Evolutionary conservation across 2,888 invertebrate species (phyloP).

Genomic region (Neoitamus cyanurus): DNA sequence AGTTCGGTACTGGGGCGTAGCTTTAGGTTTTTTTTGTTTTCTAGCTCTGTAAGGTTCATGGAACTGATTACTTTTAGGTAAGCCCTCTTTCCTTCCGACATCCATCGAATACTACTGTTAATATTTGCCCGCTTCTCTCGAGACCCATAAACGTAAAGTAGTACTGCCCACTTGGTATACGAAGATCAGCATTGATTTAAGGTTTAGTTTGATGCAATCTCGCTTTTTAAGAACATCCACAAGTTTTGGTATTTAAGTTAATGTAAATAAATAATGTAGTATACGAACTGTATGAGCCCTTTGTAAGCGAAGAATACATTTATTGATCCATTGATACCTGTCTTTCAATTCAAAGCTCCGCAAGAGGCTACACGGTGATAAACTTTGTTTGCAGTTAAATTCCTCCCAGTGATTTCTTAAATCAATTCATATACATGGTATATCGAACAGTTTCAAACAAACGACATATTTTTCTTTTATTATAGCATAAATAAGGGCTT

Average conservation of each 20-base stretch:
- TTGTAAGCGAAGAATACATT: background rate
- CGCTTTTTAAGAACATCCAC: background rate
- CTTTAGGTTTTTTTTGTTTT: background rate
- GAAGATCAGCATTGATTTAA: background rate
- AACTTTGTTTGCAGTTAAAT: too few species aligned
- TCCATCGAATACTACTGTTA: background rate
- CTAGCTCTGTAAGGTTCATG: conserved; percentile 18
- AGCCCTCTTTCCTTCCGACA: background rate
- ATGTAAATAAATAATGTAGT: conserved; percentile 6
- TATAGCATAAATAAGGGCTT: too few species aligned
- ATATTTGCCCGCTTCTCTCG: background rate
- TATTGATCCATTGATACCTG: background rate
- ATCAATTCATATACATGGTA: too few species aligned
- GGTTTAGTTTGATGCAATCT: background rate
- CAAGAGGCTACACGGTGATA: too few species aligned
- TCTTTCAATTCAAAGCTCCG: background rate
- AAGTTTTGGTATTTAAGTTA: background rate
- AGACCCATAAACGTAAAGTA: background rate
- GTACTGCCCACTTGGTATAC: background rate
- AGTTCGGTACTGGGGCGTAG: conserved; percentile 53
- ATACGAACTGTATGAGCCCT: background rate
- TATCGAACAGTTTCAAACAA: too few species aligned
- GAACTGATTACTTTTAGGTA: background rate
- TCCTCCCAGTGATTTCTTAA: too few species aligned
- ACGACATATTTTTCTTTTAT: too few species aligned